A percentile compares a stretch with the other conserved stretches of the same genome.
These are phyloP conservation scores for Poecile atricapillus DNA, from an alignment of 2,113 vertebrate species.

Conservation along the genomic window DNA sequence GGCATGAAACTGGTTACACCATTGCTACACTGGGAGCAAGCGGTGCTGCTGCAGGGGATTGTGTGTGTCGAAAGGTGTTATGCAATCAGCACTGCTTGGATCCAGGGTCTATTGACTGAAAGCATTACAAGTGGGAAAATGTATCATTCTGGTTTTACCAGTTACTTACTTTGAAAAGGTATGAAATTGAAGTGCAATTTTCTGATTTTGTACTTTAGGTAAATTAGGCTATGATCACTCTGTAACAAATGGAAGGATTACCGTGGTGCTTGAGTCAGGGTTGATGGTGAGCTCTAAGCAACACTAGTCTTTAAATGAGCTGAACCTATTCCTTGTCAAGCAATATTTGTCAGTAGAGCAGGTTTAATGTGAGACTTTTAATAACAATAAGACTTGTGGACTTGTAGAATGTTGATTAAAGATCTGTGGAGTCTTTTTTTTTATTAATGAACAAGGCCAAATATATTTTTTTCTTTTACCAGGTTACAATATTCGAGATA, in stretches of 20 bases:
- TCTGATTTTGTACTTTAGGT: not conserved
- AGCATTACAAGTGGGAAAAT: not conserved
- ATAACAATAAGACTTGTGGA: not conserved
- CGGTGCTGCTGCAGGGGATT: not conserved
- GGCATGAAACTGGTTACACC: not conserved
- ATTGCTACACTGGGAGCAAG: not conserved
- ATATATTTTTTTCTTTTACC: not conserved
- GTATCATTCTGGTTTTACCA: not conserved
- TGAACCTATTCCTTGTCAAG: constrained; percentile 6
- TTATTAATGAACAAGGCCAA: not conserved
- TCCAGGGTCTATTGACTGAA: not conserved
- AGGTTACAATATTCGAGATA: not conserved
- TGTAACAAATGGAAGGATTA: constrained; percentile 1
- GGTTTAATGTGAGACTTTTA: not conserved
- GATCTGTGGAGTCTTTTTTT: not conserved
- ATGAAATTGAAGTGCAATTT: constrained; percentile 2
- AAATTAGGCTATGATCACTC: not conserved
- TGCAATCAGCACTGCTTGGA: not conserved
- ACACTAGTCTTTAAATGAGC: not conserved
- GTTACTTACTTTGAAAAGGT: not conserved
- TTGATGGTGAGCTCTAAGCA: not conserved
- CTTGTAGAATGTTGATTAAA: not conserved
- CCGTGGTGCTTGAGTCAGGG: not conserved
- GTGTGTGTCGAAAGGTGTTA: not conserved
- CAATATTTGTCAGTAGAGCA: not conserved